A percentile compares a stretch with the other conserved stretches of the same genome.
Conservation (phyloP, 2,888 invertebrate genomes). For the Cantharis rustica region DNA sequence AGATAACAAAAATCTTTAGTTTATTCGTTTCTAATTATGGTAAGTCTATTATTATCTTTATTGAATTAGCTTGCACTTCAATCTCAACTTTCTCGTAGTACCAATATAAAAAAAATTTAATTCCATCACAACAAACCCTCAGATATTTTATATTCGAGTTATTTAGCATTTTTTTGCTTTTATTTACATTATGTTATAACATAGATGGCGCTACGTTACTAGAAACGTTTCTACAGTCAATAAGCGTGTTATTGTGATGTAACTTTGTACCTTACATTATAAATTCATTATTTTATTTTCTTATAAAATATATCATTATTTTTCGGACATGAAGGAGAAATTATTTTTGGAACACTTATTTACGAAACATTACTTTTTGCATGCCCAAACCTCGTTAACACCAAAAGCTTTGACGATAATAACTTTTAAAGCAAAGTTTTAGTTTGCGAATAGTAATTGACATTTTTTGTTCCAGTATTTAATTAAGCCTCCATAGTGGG, state of each 20-base stretch:
- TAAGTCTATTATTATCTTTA: constrained; percentile 8
- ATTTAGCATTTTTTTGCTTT: not conserved
- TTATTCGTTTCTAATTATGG: constrained; percentile 6
- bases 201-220: not conserved
- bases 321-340: not conserved
- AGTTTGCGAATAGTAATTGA: not conserved
- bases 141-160: not conserved
- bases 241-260: not conserved
- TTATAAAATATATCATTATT: not conserved
- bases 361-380: not conserved
- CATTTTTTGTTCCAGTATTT: constrained; percentile 13
- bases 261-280: not conserved
- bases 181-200: not conserved
- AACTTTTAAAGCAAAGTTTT: not conserved
- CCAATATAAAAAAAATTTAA: not conserved
- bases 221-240: not conserved
- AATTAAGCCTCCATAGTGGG: constrained; percentile 19
- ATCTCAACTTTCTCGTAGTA: not conserved
- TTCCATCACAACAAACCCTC: not conserved
- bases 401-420: not conserved
- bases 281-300: not conserved
- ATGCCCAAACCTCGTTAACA: not conserved
- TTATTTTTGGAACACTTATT: not conserved
- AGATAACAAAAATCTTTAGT: not conserved
- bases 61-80: not conserved